phyloP scores from a whole-genome alignment of 2,113 vertebrate species.

The Anolis sagrei region DNA sequence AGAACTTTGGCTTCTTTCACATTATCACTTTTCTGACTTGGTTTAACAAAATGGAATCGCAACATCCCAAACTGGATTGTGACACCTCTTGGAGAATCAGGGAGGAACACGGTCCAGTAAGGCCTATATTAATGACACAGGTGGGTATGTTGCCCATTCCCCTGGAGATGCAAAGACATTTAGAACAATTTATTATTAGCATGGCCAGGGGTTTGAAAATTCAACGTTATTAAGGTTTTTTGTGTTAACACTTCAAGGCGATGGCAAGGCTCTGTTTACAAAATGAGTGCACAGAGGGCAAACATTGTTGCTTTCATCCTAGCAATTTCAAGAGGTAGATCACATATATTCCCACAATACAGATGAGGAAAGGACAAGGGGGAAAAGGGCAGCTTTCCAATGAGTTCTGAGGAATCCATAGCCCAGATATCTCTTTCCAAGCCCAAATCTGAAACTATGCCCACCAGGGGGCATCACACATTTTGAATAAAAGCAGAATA shows the following conservation, averaged over 20 bases:
- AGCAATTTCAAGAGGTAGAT: background rate
- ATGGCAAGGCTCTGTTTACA: background rate
- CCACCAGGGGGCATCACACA: background rate
- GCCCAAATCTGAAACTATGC: background rate
- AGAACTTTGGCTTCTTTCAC: background rate
- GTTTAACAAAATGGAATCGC: background rate
- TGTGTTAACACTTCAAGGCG: background rate
- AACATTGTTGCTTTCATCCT: background rate
- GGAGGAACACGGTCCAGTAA: background rate
- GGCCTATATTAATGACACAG: background rate
- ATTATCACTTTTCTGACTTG: background rate
- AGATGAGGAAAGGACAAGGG: background rate
- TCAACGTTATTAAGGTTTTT: background rate
- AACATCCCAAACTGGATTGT: constrained; percentile 22
- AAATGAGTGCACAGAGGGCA: background rate
- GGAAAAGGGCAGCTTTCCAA: background rate
- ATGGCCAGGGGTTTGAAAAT: background rate
- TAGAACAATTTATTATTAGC: constrained; percentile 16
- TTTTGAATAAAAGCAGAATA: background rate
- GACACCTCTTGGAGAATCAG: background rate
- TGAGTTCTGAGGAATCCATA: background rate
- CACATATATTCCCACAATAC: background rate
- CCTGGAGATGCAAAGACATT: background rate
- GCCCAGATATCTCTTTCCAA: background rate
- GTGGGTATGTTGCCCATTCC: background rate